phyloP scores from a whole-genome alignment of 2,888 invertebrate species.

The Ctenicera cuprea region DNA sequence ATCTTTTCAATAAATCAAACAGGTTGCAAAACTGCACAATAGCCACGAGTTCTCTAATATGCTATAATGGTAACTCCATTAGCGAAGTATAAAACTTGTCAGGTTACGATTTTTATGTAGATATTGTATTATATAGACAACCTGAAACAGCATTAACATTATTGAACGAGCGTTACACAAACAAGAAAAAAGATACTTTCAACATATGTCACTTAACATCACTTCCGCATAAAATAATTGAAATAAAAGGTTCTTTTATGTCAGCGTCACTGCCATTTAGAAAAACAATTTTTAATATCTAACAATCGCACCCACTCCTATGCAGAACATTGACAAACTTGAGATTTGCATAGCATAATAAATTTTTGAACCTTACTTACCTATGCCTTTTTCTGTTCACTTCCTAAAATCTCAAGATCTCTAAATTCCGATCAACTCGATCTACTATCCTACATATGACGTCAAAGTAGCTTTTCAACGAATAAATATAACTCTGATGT shows the following conservation, averaged over 20 bases:
- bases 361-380: background rate
- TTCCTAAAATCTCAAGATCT: too few species aligned
- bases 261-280: constrained; percentile 21
- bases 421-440: too few species aligned
- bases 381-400: too few species aligned
- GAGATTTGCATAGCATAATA: constrained; percentile 4
- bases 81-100: constrained; percentile 29
- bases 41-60: constrained; percentile 42
- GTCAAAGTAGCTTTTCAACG: too few species aligned
- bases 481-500: too few species aligned
- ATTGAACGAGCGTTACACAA: constrained; percentile 4
- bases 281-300: constrained; percentile 11
- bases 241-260: constrained; percentile 16
- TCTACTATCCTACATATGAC: too few species aligned
- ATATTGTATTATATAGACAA: constrained; percentile 21
- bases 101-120: constrained; percentile 26
- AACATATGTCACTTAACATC: constrained; percentile 26
- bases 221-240: constrained; percentile 1
- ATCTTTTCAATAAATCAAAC: constrained; percentile 45
- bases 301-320: background rate
- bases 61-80: constrained; percentile 45
- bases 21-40: constrained; percentile 47
- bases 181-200: constrained; percentile 24
- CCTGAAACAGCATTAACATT: constrained; percentile 19
- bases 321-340: constrained; percentile 6